These are phyloP conservation scores for Brachyhypopomus occidentalis DNA, from an alignment of 2,113 vertebrate species.

Conservation along the genomic window DNA sequence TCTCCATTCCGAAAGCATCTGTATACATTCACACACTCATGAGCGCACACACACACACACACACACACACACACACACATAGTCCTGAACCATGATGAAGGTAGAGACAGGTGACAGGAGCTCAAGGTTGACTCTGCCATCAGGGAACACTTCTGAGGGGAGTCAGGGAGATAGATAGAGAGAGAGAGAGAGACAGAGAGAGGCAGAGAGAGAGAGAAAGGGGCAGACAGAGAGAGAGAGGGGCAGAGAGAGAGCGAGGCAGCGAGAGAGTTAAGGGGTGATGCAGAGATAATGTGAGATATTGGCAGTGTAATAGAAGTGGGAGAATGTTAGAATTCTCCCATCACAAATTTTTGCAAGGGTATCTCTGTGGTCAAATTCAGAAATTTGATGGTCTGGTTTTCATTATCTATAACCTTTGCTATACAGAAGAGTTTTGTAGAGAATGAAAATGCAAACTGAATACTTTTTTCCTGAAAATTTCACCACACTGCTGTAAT, in stretches of 20 bases:
- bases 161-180: conserved; percentile 20
- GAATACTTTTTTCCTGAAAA: not conserved
- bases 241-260: not conserved
- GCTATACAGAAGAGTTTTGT: not conserved
- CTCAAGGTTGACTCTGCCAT: conserved; percentile 72
- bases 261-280: conserved; percentile 5
- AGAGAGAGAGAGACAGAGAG: not conserved
- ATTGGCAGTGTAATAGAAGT: conserved; percentile 29
- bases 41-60: conserved; percentile 23
- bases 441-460: not conserved
- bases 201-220: not conserved
- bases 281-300: conserved; percentile 43
- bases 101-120: conserved; percentile 77
- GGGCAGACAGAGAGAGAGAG: not conserved
- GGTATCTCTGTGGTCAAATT: conserved; percentile 6
- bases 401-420: conserved; percentile 1
- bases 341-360: not conserved
- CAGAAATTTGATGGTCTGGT: not conserved
- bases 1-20: conserved; percentile 24
- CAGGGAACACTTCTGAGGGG: conserved; percentile 70
- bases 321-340: not conserved
- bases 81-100: conserved; percentile 75
- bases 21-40: not conserved
- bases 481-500: not conserved
- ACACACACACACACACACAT: conserved; percentile 22